phyloP scores from a whole-genome alignment of 2,113 vertebrate genomes.

The Melanerpes formicivorus region DNA sequence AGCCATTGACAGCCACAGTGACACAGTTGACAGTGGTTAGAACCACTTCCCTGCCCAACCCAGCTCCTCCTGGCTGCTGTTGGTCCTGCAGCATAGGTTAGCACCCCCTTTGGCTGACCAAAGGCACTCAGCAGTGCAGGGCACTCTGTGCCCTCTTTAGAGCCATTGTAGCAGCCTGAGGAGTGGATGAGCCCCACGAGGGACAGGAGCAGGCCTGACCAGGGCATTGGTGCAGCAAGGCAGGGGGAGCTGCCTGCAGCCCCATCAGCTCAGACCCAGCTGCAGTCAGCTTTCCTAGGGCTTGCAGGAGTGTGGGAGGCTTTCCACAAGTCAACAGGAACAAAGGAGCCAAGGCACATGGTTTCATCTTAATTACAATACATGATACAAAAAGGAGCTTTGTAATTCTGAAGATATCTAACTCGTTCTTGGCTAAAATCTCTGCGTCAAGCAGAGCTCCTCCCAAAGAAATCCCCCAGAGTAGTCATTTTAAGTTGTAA shows the following conservation, averaged over 20 bases:
- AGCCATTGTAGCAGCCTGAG: fast-evolving
- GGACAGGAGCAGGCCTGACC: not conserved
- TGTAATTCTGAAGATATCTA: not conserved
- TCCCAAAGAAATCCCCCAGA: not conserved
- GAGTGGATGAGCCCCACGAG: not conserved
- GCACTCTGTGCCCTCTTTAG: not conserved
- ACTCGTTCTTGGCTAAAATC: not conserved
- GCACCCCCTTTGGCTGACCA: not conserved
- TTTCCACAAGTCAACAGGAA: not conserved
- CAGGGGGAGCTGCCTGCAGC: fast-evolving
- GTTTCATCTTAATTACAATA: not conserved
- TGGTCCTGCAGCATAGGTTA: not conserved
- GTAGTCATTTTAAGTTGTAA: not conserved
- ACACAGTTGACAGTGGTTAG: too few species aligned
- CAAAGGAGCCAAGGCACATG: not conserved
- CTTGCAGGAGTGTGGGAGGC: not conserved
- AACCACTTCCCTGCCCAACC: not conserved
- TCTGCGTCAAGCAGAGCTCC: not conserved
- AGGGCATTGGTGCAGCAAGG: not conserved
- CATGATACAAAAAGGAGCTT: not conserved
- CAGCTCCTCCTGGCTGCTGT: not conserved
- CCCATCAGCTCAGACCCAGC: not conserved
- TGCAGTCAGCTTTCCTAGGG: fast-evolving
- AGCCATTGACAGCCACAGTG: too few species aligned
- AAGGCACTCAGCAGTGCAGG: not conserved